Evolutionary conservation across 2,888 invertebrate genomes (phyloP).

Genomic region (Coleophora flavipennella): DNA sequence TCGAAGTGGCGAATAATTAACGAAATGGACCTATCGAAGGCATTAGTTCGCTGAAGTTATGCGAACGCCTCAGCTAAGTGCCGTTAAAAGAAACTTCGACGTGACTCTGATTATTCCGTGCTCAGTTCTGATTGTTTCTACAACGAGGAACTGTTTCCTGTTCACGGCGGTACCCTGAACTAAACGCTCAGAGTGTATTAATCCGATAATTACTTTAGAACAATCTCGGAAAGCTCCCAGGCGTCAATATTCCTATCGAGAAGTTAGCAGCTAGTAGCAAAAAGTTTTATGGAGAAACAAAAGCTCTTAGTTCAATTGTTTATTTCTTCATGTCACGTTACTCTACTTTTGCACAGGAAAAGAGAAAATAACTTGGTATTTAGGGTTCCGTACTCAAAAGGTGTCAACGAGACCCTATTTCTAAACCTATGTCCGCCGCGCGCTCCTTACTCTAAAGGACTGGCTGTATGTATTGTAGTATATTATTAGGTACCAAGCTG

Average conservation of each 20-base stretch:
- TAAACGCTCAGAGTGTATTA: constrained; percentile 58
- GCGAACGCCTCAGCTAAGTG: constrained; percentile 58
- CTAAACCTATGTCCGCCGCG: no score
- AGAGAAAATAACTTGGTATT: no score
- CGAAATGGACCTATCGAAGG: constrained; percentile 70
- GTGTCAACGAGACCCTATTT: no score
- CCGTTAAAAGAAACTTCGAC: constrained; percentile 71
- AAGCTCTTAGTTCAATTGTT: constrained; percentile 48
- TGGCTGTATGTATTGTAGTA: no score
- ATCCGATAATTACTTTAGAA: constrained; percentile 70
- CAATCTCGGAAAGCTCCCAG: constrained; percentile 48
- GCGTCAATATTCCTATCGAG: constrained; percentile 19
- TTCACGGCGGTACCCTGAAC: constrained; percentile 44
- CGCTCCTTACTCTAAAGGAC: no score
- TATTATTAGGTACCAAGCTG: no score
- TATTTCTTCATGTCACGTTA: constrained; percentile 17
- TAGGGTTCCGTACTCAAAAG: no score
- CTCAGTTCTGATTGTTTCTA: constrained; percentile 68
- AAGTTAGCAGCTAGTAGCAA: no score
- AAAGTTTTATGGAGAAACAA: constrained; percentile 58
- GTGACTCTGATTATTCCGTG: constrained; percentile 62
- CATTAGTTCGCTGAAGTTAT: constrained; percentile 67
- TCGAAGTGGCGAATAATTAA: constrained; percentile 72
- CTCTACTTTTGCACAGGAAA: no score
- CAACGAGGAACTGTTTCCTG: constrained; percentile 53